A percentile compares a stretch with the other conserved stretches of the same genome.
Conservation (phyloP, 1,140 invertebrate genomes). For the Drosophila kanapiae region DNA sequence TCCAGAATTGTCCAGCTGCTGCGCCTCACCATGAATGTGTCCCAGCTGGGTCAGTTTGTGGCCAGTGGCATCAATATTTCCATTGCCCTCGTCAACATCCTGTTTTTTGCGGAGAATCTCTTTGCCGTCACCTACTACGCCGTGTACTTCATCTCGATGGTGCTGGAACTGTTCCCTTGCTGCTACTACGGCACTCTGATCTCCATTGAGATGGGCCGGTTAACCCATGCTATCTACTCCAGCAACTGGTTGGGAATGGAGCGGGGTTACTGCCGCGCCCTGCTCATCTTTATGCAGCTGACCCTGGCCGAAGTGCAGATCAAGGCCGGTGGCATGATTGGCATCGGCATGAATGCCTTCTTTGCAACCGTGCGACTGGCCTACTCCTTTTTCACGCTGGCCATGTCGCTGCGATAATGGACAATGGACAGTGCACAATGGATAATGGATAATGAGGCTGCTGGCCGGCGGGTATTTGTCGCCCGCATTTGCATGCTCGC, state of each 20-base stretch:
- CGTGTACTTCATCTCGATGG: constrained; percentile 39
- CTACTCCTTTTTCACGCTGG: constrained; percentile 39
- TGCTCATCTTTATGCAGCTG: constrained; percentile 34
- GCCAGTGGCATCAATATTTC: constrained; percentile 49
- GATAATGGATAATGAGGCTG: constrained; percentile 8
- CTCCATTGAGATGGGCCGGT: constrained; percentile 19
- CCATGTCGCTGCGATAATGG: constrained; percentile 47
- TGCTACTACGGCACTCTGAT: constrained; percentile 51
- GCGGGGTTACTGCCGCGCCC: constrained; percentile 13
- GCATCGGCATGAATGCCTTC: constrained; percentile 44
- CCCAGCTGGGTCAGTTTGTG: constrained; percentile 41
- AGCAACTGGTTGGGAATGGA: constrained; percentile 40
- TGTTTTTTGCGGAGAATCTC: constrained; percentile 42
- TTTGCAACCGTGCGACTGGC: constrained; percentile 39
- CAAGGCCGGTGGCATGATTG: constrained; percentile 38
- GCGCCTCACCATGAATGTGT: constrained; percentile 29
- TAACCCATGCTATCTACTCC: constrained; percentile 47
- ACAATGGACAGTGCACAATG: constrained; percentile 15
- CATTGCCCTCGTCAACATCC: constrained; percentile 27
- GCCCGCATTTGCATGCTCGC: constrained; percentile 32
- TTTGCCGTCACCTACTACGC: constrained; percentile 23
- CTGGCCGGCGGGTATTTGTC: constrained; percentile 2
- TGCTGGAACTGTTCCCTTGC: constrained; percentile 37
- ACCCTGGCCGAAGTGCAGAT: constrained; percentile 33
- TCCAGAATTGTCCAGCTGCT: constrained; percentile 40